Base-by-base conservation (phyloP, 2,113 vertebrate genomes). In the Callipepla californica region DNA sequence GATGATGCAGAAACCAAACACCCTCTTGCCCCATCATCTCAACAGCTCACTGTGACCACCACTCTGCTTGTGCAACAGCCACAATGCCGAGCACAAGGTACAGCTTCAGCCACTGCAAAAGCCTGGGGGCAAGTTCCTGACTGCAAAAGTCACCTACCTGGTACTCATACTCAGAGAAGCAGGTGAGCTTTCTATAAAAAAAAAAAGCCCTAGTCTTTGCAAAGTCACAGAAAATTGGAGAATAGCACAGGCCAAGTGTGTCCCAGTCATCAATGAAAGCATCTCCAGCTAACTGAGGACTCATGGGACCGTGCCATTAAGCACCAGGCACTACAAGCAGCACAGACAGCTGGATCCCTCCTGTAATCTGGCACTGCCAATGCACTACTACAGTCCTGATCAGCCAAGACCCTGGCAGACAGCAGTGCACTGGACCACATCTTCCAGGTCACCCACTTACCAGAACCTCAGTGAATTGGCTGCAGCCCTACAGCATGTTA, bases 251-350 rank as follows among this genome's bases (percentile, higher is more conserved):
- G 47, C 68, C 68, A 80, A 91, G 28, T 2, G 8, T 47, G 89
- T 67, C 30, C 21, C 55, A 66, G 59, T 14, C 59, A 91, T 26
- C 55, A 14, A 14, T 5, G 28, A 90, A 70, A 6, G 9, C 0
- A 0, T 26, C 19, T 22, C 26, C 32, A 85, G 0, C 5, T 5
- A 61, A 6, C 3, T 0, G 6, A 0, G 0, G 30, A 30, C 53
- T 73, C 70, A 73, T 50, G 3, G 59, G 30, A 61, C 45, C 0
- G 3, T 14, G 8, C 38, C 75, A 62, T 8, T 32, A 51, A 79
- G 26, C 6, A 1, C 42, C 48, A 50, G 40, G 36, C 47, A 44
- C 58, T 62, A 17, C 0, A 1, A 32, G 58, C 65, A 86, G 19
- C 61, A 51, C 45, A 58, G 19, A 90, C 44, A 21, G 1, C 13